A percentile compares a stretch with the other conserved stretches of the same genome.
Conservation (phyloP, 2,888 invertebrate genomes). For the Pediacus dermestoides region DNA sequence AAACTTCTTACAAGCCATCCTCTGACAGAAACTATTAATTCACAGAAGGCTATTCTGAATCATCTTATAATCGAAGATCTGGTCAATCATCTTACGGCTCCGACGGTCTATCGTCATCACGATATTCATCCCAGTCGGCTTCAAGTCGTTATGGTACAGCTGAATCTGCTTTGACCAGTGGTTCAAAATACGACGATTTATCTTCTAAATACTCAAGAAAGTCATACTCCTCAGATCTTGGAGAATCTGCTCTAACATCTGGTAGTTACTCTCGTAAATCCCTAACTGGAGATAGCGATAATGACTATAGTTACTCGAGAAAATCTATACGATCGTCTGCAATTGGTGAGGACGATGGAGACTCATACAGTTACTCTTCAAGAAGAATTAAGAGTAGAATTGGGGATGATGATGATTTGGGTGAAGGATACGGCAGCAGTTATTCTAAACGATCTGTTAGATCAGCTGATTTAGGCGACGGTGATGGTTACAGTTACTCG, state of each 20-base stretch:
- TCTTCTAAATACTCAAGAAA: slow-evolving; percentile 33
- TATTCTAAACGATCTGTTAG: slow-evolving; percentile 30
- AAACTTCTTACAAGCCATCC: too few species aligned
- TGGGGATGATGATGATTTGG: slow-evolving; percentile 23
- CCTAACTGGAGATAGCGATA: slow-evolving; percentile 17
- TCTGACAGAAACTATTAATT: too few species aligned
- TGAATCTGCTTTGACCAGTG: slow-evolving; percentile 23
- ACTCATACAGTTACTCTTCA: slow-evolving; percentile 25
- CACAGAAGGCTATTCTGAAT: slow-evolving; percentile 44
- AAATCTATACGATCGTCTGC: slow-evolving; percentile 24
- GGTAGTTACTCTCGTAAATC: slow-evolving; percentile 2
- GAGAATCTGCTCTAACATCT: slow-evolving; percentile 12
- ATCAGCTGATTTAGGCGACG: slow-evolving; percentile 26
- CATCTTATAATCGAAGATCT: slow-evolving; percentile 40
- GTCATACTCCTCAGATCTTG: slow-evolving; percentile 19
- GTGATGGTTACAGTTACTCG: slow-evolving; percentile 32
- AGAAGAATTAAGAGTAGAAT: slow-evolving; percentile 21
- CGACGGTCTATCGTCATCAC: slow-evolving; percentile 34
- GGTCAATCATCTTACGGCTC: slow-evolving; percentile 36
- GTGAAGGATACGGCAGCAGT: slow-evolving; percentile 26
- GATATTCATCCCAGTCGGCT: slow-evolving; percentile 25
- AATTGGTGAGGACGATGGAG: slow-evolving; percentile 21
- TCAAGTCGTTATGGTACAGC: slow-evolving; percentile 22
- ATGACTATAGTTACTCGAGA: slow-evolving; percentile 25
- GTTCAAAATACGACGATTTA: slow-evolving; percentile 30